A percentile compares a stretch with the other conserved stretches of the same genome.
Conservation (phyloP, 1,140 invertebrate species). For the Cotesia chilonis region DNA sequence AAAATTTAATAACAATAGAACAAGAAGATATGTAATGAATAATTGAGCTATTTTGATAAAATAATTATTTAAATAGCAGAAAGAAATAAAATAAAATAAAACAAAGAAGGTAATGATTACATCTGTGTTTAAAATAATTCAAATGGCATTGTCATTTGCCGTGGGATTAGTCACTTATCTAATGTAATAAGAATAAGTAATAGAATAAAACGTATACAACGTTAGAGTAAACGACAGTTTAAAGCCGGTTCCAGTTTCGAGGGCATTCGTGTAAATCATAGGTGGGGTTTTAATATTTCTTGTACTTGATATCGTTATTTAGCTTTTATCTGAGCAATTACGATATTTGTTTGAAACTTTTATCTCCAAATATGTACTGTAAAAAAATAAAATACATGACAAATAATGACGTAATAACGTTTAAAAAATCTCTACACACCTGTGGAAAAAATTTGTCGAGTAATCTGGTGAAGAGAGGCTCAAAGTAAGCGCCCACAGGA, state of each 20-base stretch:
- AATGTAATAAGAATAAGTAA: too few relatives aligned
- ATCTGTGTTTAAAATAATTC: conserved; percentile 21
- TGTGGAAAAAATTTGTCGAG: not conserved
- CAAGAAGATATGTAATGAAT: too few relatives aligned
- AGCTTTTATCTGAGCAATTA: not conserved
- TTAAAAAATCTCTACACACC: conserved; percentile 1
- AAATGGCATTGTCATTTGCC: conserved; percentile 29
- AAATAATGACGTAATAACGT: not conserved
- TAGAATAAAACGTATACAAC: too few relatives aligned
- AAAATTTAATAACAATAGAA: not conserved
- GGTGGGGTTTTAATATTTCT: not conserved
- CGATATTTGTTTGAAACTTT: too few relatives aligned
- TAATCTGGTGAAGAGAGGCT: not conserved
- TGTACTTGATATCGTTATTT: not conserved
- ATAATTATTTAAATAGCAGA: too few relatives aligned
- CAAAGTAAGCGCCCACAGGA: conserved; percentile 10
- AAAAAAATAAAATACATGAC: not conserved
- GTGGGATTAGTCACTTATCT: conserved; percentile 11
- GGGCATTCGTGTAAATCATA: conserved; percentile 16
- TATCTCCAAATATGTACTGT: too few relatives aligned
- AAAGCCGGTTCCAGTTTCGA: conserved; percentile 37
- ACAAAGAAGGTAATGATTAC: too few relatives aligned
- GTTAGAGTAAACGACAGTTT: conserved; percentile 16
- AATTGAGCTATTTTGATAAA: too few relatives aligned
- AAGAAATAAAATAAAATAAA: too few relatives aligned